A percentile compares a stretch with the other conserved stretches of the same genome.
phyloP scores from a whole-genome alignment of 2,888 invertebrate genomes.

The Drosophila mettleri region DNA sequence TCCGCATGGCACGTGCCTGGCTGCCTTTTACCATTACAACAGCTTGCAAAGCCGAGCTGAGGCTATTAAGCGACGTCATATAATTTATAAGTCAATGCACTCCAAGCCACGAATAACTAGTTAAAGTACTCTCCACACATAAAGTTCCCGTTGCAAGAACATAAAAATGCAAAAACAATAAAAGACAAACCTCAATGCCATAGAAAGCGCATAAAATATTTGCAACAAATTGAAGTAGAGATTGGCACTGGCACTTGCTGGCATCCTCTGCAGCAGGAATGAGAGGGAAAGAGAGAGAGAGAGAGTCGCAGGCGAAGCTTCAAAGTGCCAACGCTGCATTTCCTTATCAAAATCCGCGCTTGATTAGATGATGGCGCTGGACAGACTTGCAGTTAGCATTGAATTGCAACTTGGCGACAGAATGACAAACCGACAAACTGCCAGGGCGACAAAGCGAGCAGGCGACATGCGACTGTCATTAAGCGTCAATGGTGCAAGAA shows the following conservation, averaged over 20 bases:
- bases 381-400: constrained; percentile 54
- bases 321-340: constrained; percentile 60
- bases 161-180: constrained; percentile 45
- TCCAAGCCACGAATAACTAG: constrained; percentile 14
- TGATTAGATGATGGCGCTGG: constrained; percentile 66
- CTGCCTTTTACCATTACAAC: neutral
- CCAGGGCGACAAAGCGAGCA: constrained; percentile 22
- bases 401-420: constrained; percentile 46
- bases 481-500: constrained; percentile 72
- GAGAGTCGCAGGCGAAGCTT: constrained; percentile 18
- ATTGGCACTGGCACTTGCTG: constrained; percentile 21
- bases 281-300: neutral
- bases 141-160: constrained; percentile 24
- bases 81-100: constrained; percentile 41
- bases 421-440: constrained; percentile 22
- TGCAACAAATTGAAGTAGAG: constrained; percentile 34
- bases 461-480: constrained; percentile 47
- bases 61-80: constrained; percentile 27
- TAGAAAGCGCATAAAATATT: constrained; percentile 56
- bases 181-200: constrained; percentile 51
- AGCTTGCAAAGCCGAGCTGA: neutral
- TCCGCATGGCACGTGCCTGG: constrained; percentile 17
- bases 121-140: constrained; percentile 30
- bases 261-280: constrained; percentile 4
- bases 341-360: constrained; percentile 69